Conservation (phyloP, 2,797 vertebrate species). For the Notamacropus eugenii region DNA sequence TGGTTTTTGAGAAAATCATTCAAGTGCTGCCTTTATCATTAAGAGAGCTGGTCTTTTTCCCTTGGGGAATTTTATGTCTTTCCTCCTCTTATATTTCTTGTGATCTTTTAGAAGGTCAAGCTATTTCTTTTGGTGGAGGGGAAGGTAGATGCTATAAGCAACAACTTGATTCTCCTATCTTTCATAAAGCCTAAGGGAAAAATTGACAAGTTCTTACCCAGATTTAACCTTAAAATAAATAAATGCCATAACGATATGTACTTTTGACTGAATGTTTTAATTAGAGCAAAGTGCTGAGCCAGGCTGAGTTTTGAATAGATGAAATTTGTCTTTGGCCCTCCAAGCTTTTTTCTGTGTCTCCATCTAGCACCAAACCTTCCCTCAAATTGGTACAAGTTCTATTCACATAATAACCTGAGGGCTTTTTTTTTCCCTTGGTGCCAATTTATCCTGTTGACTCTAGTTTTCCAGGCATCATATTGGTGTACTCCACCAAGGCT, state of each 20-base stretch:
- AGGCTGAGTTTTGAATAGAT: background rate
- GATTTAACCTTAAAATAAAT: conserved; percentile 17
- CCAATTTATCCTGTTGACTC: background rate
- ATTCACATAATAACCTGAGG: background rate
- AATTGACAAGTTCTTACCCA: background rate
- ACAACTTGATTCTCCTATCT: conserved; percentile 9
- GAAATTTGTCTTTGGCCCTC: background rate
- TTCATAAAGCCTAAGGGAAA: conserved; percentile 14
- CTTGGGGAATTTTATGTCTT: conserved; percentile 25
- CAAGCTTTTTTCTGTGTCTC: background rate
- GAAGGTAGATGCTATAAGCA: background rate
- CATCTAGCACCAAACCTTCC: background rate
- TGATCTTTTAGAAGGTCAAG: background rate
- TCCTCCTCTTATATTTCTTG: background rate
- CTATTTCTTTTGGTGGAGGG: background rate
- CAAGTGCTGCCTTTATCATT: background rate
- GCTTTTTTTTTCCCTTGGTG: background rate
- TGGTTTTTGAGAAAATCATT: background rate
- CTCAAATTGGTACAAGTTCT: background rate
- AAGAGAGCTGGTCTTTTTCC: background rate
- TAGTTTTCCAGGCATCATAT: background rate
- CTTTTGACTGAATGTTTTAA: conserved; percentile 16
- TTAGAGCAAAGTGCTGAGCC: background rate
- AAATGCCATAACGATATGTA: background rate
- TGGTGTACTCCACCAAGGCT: background rate